Evolutionary conservation across 2,888 invertebrate species (phyloP).

Genomic region (Criorhina ranunculi): DNA sequence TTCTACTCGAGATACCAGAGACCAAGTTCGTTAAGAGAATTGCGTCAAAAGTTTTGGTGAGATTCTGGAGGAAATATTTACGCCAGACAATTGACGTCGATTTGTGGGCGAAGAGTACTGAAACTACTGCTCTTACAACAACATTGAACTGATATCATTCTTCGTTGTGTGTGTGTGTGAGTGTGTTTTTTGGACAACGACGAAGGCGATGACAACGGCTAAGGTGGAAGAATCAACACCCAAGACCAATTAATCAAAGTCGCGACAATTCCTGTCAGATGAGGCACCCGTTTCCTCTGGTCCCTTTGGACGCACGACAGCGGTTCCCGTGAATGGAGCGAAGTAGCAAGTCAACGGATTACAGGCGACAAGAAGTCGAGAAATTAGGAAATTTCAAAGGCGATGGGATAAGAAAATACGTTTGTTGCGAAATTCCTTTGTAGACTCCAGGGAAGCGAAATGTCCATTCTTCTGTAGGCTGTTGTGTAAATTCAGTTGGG

Average conservation of each 20-base stretch:
- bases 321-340: slow-evolving; percentile 57
- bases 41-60: no score
- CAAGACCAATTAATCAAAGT: slow-evolving; percentile 81
- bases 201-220: slow-evolving; percentile 29
- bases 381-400: slow-evolving; percentile 12
- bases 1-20: no score
- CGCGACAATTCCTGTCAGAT: slow-evolving; percentile 79
- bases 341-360: slow-evolving; percentile 21
- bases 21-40: no score
- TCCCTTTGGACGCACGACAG: slow-evolving; percentile 16
- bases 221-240: slow-evolving; percentile 78
- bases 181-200: neutral
- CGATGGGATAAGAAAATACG: slow-evolving; percentile 8
- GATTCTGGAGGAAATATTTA: no score
- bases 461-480: slow-evolving; percentile 51
- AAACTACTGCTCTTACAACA: no score
- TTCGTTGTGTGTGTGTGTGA: slow-evolving; percentile 12
- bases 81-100: no score
- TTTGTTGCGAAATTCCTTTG: slow-evolving; percentile 48
- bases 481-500: slow-evolving; percentile 33
- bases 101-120: no score
- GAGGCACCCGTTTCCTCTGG: slow-evolving; percentile 50
- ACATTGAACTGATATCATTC: no score
- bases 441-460: neutral
- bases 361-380: slow-evolving; percentile 21